These are phyloP conservation scores for Anas bahamensis DNA, from an alignment of 2,797 vertebrate species.

Conservation along the genomic window DNA sequence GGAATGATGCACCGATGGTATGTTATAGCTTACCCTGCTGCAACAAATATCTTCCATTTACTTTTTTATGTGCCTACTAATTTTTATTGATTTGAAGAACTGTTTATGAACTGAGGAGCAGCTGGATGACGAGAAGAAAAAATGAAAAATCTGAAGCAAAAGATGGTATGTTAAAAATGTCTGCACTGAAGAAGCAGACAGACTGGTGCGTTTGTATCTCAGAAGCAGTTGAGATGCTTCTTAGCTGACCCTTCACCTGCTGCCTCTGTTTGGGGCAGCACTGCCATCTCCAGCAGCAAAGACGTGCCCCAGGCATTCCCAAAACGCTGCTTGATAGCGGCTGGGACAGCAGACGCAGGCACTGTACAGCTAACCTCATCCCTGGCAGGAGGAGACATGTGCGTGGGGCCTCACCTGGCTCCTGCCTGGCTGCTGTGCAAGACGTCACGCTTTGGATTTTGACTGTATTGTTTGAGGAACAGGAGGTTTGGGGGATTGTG, in stretches of 20 bases:
- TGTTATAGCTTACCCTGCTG: background rate
- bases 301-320: background rate
- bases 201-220: background rate
- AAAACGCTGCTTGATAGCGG: background rate
- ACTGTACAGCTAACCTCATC: background rate
- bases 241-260: background rate
- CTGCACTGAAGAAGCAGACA: background rate
- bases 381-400: background rate
- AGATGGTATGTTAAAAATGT: background rate
- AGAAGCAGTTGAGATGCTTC: background rate
- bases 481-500: background rate
- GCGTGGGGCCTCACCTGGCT: fast-evolving
- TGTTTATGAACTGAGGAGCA: background rate
- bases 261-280: background rate
- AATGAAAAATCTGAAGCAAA: background rate
- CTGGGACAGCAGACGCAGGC: background rate
- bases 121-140: background rate
- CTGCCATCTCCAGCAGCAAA: background rate
- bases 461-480: background rate
- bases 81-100: constrained; percentile 21
- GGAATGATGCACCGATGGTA: background rate
- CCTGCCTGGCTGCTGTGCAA: background rate
- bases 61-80: constrained; percentile 4
- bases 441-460: background rate
- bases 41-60: background rate